phyloP scores from a whole-genome alignment of 2,888 invertebrate genomes.

The Zaprionus lineosus region DNA sequence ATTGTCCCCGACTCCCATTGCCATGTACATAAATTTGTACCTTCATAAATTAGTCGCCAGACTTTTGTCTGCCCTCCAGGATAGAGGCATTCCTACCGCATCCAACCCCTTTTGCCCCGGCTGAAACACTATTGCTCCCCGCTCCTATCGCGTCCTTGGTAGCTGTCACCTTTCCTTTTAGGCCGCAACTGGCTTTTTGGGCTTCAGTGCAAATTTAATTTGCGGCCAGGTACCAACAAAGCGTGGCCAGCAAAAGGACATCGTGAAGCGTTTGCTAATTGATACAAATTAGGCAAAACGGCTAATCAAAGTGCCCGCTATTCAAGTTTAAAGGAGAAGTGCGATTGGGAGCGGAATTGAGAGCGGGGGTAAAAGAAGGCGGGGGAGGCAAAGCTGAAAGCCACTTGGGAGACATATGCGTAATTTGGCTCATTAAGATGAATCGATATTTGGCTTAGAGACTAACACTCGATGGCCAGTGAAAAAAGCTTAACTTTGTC shows the following conservation, averaged over 20 bases:
- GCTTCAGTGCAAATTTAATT: constrained; percentile 44
- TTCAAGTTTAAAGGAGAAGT: not conserved
- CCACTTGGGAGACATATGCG: constrained; percentile 20
- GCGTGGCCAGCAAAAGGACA: not conserved
- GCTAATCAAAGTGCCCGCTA: constrained; percentile 23
- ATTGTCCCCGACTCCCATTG: too few species aligned
- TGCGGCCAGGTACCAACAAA: constrained; percentile 30
- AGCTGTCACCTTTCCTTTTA: not conserved
- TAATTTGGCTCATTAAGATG: constrained; percentile 13
- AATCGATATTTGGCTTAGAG: constrained; percentile 2
- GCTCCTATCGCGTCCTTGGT: not conserved
- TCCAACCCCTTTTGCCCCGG: not conserved
- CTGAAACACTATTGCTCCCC: too few species aligned
- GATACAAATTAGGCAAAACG: constrained; percentile 41
- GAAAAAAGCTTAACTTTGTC: too few species aligned
- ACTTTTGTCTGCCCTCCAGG: constrained; percentile 34
- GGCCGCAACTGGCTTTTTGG: constrained; percentile 1
- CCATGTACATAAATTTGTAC: constrained; percentile 13
- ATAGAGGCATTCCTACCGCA: constrained; percentile 8
- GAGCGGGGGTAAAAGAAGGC: too few species aligned
- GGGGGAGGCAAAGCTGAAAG: not conserved
- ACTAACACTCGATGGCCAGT: not conserved
- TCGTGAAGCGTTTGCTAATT: constrained; percentile 31
- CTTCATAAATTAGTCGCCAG: constrained; percentile 32
- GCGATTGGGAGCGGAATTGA: too few species aligned